phyloP scores from a whole-genome alignment of 2,888 invertebrate species.

The Blera fallax region DNA sequence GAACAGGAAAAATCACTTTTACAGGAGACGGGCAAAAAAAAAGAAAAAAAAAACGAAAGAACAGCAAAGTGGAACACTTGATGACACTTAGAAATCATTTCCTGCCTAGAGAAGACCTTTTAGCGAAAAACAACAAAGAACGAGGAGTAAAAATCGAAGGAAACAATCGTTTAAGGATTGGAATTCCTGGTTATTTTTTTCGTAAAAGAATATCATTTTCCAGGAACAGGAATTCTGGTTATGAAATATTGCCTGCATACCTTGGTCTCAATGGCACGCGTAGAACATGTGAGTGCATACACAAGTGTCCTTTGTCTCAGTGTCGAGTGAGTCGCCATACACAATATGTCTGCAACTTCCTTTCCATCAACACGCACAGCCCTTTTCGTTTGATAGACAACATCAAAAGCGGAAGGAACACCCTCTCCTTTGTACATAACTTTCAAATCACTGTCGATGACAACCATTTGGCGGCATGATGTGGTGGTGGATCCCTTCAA shows the following conservation, averaged over 20 bases:
- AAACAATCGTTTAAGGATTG: slow-evolving; percentile 58
- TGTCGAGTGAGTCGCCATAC: slow-evolving; percentile 18
- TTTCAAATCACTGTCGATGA: slow-evolving; percentile 50
- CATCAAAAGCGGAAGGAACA: slow-evolving; percentile 65
- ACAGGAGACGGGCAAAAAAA: slow-evolving; percentile 29
- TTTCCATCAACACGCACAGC: slow-evolving; percentile 32
- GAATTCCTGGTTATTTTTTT: too few species aligned
- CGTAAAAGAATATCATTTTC: too few species aligned
- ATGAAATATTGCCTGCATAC: slow-evolving; percentile 41
- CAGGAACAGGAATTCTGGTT: slow-evolving; percentile 46
- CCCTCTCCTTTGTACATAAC: slow-evolving; percentile 5
- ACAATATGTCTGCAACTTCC: slow-evolving; percentile 50
- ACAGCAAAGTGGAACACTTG: slow-evolving; percentile 62
- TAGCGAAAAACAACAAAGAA: not conserved
- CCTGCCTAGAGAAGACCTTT: slow-evolving; percentile 59
- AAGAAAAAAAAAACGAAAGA: too few species aligned
- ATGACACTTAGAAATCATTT: slow-evolving; percentile 69
- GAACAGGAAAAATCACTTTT: slow-evolving; percentile 59
- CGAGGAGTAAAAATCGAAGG: slow-evolving; percentile 30
- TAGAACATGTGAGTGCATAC: slow-evolving; percentile 29
- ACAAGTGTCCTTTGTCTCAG: slow-evolving; percentile 67
- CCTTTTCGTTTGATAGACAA: slow-evolving; percentile 36
- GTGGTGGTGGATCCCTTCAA: slow-evolving; percentile 37
- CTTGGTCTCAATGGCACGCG: slow-evolving; percentile 46
- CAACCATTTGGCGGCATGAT: slow-evolving; percentile 56